Conservation (phyloP, 2,113 vertebrate genomes). For the Tragelaphus imberbis region DNA sequence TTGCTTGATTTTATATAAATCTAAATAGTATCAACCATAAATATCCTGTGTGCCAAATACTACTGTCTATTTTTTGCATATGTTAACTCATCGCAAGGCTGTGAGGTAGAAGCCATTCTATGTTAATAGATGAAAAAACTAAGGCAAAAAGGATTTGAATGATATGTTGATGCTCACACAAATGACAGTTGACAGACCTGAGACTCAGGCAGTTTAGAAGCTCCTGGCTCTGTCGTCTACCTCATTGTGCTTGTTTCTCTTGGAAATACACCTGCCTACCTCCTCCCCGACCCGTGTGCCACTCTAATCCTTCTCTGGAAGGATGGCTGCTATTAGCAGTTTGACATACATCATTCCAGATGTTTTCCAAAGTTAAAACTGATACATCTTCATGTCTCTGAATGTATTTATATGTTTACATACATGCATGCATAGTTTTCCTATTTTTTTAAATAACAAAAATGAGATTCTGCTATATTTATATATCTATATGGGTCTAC, state of each 20-base stretch:
- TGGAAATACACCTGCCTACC: neutral
- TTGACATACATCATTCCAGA: neutral
- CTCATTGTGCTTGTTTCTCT: neutral
- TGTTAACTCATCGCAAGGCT: neutral
- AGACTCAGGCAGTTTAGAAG: neutral
- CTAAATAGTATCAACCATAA: neutral
- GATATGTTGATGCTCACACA: neutral
- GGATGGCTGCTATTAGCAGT: neutral
- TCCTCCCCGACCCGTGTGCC: too few species aligned
- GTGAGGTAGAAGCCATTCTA: neutral
- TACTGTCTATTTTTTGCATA: neutral
- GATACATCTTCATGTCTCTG: neutral
- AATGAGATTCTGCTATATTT: neutral
- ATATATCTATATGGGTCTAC: neutral
- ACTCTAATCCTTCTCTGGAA: neutral
- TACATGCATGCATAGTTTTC: neutral
- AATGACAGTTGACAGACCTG: neutral
- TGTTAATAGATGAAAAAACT: conserved; percentile 8
- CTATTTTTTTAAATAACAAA: neutral
- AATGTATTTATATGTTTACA: neutral
- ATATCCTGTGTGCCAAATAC: neutral
- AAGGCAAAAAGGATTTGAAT: neutral
- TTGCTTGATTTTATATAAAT: neutral
- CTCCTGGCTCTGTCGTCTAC: neutral
- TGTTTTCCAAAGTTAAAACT: neutral